These are phyloP conservation scores for Caenorhabditis sp. DNA, from an alignment of 2,888 invertebrate genomes.

Conservation along the genomic window DNA sequence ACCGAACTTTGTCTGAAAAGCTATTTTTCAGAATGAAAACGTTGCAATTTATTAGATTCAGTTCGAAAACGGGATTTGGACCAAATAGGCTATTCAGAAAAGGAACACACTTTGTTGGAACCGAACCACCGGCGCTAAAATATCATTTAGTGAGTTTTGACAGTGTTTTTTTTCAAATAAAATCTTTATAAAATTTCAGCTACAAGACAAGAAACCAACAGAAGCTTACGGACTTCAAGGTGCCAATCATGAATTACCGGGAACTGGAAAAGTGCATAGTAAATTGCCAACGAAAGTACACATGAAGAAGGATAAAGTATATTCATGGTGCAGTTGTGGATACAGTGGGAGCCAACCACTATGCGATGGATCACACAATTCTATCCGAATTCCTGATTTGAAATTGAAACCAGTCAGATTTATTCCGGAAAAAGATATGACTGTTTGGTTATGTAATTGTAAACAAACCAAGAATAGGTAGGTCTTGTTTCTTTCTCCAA, in stretches of 20 bases:
- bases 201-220: slow-evolving; percentile 66
- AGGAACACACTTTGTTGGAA: slow-evolving; percentile 68
- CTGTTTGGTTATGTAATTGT: slow-evolving; percentile 98
- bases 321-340: slow-evolving; percentile 93
- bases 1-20: neutral
- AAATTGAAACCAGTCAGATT: slow-evolving; percentile 84
- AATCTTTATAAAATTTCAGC: slow-evolving; percentile 43
- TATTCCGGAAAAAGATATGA: slow-evolving; percentile 79
- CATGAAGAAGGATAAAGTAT: slow-evolving; percentile 79
- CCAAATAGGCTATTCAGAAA: slow-evolving; percentile 65
- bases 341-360: slow-evolving; percentile 87
- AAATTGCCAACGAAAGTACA: slow-evolving; percentile 53
- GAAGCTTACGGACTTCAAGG: slow-evolving; percentile 69
- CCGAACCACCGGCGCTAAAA: slow-evolving; percentile 67
- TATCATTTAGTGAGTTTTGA: slow-evolving; percentile 60
- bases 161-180: neutral
- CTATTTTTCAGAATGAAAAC: neutral
- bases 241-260: slow-evolving; percentile 64
- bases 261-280: slow-evolving; percentile 62
- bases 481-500: too few species aligned
- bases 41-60: slow-evolving; percentile 15
- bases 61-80: slow-evolving; percentile 65
- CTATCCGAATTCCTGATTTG: slow-evolving; percentile 58
- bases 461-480: slow-evolving; percentile 79
- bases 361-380: slow-evolving; percentile 89